phyloP scores from a whole-genome alignment of 1,140 invertebrate genomes.

The Radopholus similis region DNA sequence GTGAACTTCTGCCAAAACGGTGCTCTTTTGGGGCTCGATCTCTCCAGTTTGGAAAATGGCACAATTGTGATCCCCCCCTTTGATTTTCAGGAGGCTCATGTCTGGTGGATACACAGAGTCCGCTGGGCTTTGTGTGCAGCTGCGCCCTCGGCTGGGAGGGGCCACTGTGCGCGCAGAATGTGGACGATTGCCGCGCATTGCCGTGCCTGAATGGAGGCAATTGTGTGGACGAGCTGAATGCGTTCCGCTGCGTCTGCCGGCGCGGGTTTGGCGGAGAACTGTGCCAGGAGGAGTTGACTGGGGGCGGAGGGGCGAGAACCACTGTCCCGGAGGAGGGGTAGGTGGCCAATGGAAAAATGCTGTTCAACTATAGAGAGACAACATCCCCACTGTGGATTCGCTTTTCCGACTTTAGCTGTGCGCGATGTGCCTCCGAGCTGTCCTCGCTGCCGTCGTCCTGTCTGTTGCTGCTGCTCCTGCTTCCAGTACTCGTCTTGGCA shows the following conservation, averaged over 20 bases:
- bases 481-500: too few species aligned
- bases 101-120: conserved; percentile 4
- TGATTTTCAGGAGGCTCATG: conserved; percentile 25
- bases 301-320: not conserved
- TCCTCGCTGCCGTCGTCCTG: not conserved
- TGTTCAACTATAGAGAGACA: not conserved
- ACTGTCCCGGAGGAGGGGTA: not conserved
- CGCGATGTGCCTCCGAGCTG: not conserved
- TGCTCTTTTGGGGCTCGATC: not conserved
- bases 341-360: not conserved
- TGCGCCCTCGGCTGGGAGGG: conserved; percentile 17
- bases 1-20: conserved; percentile 22
- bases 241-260: conserved; percentile 21
- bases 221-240: conserved; percentile 22
- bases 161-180: conserved; percentile 9
- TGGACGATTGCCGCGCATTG: conserved; percentile 14
- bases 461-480: not conserved
- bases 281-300: conserved; percentile 18
- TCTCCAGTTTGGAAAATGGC: not conserved
- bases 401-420: not conserved
- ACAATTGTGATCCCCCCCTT: conserved; percentile 2
- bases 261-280: not conserved
- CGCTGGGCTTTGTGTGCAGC: conserved; percentile 14
- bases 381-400: not conserved
- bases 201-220: conserved; percentile 25